Evolutionary conservation across 2,888 invertebrate species (phyloP).

Genomic region (Lissonota sp.): DNA sequence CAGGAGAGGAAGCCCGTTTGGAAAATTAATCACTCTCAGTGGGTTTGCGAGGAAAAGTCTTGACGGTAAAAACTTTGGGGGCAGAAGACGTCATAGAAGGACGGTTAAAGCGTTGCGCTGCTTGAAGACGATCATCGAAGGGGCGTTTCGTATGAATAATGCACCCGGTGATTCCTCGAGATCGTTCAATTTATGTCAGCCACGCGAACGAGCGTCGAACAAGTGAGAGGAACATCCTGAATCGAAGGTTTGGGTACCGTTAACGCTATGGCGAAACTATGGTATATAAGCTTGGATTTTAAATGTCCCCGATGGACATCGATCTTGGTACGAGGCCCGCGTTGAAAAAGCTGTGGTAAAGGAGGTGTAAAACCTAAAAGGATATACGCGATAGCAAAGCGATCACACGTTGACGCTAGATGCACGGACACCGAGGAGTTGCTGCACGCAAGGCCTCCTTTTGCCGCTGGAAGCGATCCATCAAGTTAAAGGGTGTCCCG

Average conservation of each 20-base stretch:
- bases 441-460: conserved; percentile 39
- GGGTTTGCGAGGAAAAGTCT: neutral
- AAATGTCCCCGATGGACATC: conserved; percentile 24
- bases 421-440: conserved; percentile 15
- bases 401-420: conserved; percentile 38
- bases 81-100: neutral
- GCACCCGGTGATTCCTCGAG: conserved; percentile 70
- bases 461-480: conserved; percentile 60
- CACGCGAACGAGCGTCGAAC: conserved; percentile 62
- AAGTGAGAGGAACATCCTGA: conserved; percentile 4
- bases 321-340: conserved; percentile 41
- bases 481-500: conserved; percentile 65
- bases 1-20: conserved; percentile 56
- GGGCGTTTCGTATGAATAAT: conserved; percentile 73
- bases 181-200: conserved; percentile 73
- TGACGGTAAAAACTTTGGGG: no score
- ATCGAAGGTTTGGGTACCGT: conserved; percentile 15
- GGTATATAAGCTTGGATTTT: conserved; percentile 1
- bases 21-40: conserved; percentile 75
- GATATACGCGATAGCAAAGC: conserved; percentile 25
- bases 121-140: conserved; percentile 15
- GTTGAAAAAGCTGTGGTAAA: neutral
- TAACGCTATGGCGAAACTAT: conserved; percentile 5
- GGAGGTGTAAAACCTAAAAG: conserved; percentile 11
- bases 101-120: neutral